Conservation (phyloP, 2,113 vertebrate genomes). For the Zapornia atra region DNA sequence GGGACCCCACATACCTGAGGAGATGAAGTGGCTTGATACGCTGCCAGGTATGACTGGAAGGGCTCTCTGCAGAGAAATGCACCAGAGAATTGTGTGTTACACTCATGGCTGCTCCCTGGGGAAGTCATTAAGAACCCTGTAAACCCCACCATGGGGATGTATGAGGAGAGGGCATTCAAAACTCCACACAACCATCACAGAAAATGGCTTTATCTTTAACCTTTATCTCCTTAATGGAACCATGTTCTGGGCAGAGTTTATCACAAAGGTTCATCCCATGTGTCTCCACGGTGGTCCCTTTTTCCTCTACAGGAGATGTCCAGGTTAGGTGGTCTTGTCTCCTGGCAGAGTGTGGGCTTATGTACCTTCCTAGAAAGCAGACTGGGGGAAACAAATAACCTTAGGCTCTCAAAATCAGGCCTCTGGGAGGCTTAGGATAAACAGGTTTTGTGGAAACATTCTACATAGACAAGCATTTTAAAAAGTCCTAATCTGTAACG, state of each 20-base stretch:
- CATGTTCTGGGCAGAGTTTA: background rate
- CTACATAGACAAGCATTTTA: background rate
- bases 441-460: background rate
- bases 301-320: background rate
- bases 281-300: background rate
- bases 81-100: background rate
- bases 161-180: background rate
- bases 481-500: background rate
- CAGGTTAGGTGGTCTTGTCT: background rate
- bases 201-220: background rate
- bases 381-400: background rate
- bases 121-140: background rate
- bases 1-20: background rate
- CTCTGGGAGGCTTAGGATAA: background rate
- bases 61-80: background rate
- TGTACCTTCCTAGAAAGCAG: background rate
- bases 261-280: background rate
- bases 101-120: accelerated
- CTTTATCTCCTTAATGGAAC: background rate
- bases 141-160: background rate
- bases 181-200: background rate
- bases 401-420: background rate
- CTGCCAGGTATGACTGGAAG: background rate
- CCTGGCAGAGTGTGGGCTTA: background rate
- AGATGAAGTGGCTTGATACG: background rate